Base-by-base conservation (phyloP, 2,888 invertebrate genomes). In the Drosophila rubida region DNA sequence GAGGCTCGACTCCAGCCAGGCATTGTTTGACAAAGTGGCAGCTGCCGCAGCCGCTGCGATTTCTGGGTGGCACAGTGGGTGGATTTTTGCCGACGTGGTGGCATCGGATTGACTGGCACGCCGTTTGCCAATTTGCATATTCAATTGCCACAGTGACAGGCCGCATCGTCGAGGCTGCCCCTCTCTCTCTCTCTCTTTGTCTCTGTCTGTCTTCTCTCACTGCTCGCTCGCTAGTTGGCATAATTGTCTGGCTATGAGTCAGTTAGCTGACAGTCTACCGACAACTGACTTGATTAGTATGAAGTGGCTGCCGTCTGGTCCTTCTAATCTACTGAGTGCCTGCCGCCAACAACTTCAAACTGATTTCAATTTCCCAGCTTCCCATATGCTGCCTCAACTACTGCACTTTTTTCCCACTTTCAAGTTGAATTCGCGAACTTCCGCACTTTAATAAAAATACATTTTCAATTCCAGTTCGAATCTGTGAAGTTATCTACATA, bases 121-220 rank as follows among this genome's bases (percentile, higher is more conserved):
- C 51, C 45, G 64, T 51, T 54, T 75, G 68, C 68, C 80, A 82
- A 80, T 80, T 80, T 80, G 80, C 80, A 80, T 80, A 80, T 80
- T 80, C 84, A 80, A 80, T 80, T 80, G 80, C 71, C 69, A 66
- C 62, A 80, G 67, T 77, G 68, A 79, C 77, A 79, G 78, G 78
- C 63, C 46, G 54, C 7, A 54, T 55, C 55, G 22, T 57, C 42
- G 61, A 48, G 41, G 51, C 51, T 41, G 37, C 48, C 45, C 4
- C n/a, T 32, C 25, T 39, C 25, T 22, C 48, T 25, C 25, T 37
- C 42, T 32, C 23, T 22, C 30, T 48, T 39, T 45, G 30, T 23
- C 50, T 41, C 50, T 37, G 22, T 45, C 58, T 41, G 11, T 22
- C 25, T 27, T 44, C n/a, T 41, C n/a, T n/a, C n/a, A 13, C 41